Percentiles rank a stretch among this genome's conserved stretches.
phyloP scores from a whole-genome alignment of 2,797 vertebrate genomes.

The Muscicapa striata region DNA sequence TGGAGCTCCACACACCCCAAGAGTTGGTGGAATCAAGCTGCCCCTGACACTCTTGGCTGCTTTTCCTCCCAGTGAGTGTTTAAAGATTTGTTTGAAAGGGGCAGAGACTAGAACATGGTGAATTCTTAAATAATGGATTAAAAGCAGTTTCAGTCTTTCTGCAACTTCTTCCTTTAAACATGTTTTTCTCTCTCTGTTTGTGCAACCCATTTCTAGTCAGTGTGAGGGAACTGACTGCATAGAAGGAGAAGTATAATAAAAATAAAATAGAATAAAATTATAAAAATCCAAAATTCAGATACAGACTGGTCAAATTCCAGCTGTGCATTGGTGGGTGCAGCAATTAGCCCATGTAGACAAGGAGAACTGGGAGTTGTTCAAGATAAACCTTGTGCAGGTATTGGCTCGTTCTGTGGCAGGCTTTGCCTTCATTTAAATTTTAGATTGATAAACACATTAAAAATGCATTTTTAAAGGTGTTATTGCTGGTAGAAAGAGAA shows the following conservation, averaged over 20 bases:
- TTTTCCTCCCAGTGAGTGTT: background rate
- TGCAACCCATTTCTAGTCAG: background rate
- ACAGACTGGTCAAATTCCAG: background rate
- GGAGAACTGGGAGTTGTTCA: background rate
- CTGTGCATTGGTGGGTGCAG: background rate
- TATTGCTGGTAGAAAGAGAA: background rate
- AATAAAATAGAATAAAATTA: background rate
- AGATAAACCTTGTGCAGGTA: background rate
- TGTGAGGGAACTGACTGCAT: background rate
- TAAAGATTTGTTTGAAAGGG: background rate
- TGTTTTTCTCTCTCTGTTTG: background rate
- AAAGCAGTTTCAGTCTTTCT: background rate
- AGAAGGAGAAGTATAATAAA: background rate
- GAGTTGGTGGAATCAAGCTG: background rate
- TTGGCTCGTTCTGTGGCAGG: background rate
- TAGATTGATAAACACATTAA: background rate
- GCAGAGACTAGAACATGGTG: background rate
- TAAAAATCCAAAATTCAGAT: background rate
- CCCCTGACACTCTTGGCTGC: background rate
- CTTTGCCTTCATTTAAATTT: slow-evolving; percentile 12
- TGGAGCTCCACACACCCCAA: background rate
- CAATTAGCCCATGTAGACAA: background rate
- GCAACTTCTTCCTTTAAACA: background rate
- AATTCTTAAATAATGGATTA: slow-evolving; percentile 21
- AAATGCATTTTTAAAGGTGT: background rate